phyloP scores from a whole-genome alignment of 2,113 vertebrate genomes.

The Ginglymostoma cirratum region DNA sequence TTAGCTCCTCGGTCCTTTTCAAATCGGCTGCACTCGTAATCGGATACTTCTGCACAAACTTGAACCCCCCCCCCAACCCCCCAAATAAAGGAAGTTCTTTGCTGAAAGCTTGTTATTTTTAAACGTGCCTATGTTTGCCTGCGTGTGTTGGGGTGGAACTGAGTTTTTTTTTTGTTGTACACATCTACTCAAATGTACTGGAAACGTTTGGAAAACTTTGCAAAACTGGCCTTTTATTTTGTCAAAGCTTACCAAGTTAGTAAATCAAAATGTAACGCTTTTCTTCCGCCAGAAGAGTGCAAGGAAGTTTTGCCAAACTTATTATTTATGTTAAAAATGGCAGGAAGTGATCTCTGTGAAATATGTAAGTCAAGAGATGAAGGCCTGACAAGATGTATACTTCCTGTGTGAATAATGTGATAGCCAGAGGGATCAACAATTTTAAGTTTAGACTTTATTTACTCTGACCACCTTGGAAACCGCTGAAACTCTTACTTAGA shows the following conservation, averaged over 20 bases:
- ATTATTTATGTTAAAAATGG: not conserved
- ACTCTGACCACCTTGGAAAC: not conserved
- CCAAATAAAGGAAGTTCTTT: not conserved
- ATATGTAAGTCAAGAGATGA: not conserved
- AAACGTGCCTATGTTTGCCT: not conserved
- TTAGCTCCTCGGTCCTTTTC: not conserved
- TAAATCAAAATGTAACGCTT: not conserved
- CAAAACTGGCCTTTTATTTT: not conserved
- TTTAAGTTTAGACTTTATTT: not conserved
- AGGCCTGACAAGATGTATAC: not conserved
- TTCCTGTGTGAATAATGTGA: slow-evolving; percentile 8
- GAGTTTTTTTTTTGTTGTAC: not conserved
- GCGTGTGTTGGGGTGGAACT: too few relatives aligned
- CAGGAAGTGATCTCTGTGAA: not conserved
- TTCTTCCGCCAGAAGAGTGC: too few relatives aligned
- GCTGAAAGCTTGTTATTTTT: not conserved
- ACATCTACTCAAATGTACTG: not conserved
- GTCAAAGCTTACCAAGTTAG: not conserved
- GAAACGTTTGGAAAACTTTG: not conserved
- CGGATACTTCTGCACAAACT: not conserved
- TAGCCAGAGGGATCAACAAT: not conserved
- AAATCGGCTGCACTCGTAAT: not conserved
- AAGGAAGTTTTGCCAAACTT: not conserved
- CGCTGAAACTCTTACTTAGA: not conserved
- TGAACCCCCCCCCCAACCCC: not conserved